phyloP scores from a whole-genome alignment of 2,797 vertebrate genomes.

The Sebastes melanostomus region DNA sequence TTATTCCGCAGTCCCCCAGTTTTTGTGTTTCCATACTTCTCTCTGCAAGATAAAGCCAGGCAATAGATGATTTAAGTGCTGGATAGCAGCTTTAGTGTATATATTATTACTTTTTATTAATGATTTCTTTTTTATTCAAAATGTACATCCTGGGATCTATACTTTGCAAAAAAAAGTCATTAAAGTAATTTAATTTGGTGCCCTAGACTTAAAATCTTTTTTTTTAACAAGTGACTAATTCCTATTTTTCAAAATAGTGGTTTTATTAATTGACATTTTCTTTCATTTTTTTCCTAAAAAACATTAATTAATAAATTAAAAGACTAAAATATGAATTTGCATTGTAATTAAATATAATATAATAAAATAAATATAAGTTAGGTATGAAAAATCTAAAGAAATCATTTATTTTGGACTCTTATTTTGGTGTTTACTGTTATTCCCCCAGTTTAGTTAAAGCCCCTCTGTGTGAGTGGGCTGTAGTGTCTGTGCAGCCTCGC shows the following conservation, averaged over 20 bases:
- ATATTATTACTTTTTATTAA: not conserved
- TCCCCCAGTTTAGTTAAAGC: not conserved
- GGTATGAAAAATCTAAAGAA: not conserved
- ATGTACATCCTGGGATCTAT: not conserved
- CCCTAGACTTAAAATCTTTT: not conserved
- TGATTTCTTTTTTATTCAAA: not conserved
- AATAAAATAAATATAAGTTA: not conserved
- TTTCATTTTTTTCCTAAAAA: too few species aligned
- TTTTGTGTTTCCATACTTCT: not conserved
- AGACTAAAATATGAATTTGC: not conserved
- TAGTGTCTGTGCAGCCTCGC: not conserved
- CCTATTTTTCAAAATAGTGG: not conserved
- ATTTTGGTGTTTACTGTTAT: not conserved
- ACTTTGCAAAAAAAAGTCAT: not conserved
- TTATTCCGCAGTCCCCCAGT: not conserved
- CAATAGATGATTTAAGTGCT: not conserved
- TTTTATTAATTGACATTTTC: too few species aligned
- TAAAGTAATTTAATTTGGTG: not conserved
- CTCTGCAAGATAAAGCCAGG: not conserved
- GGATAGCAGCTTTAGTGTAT: not conserved
- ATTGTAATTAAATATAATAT: not conserved
- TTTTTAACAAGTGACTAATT: not conserved
- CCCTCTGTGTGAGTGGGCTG: conserved; percentile 8
- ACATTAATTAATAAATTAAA: not conserved
- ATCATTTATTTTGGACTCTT: not conserved